Evolutionary conservation across 2,113 vertebrate genomes (phyloP).

Genomic region (Bucco capensis): DNA sequence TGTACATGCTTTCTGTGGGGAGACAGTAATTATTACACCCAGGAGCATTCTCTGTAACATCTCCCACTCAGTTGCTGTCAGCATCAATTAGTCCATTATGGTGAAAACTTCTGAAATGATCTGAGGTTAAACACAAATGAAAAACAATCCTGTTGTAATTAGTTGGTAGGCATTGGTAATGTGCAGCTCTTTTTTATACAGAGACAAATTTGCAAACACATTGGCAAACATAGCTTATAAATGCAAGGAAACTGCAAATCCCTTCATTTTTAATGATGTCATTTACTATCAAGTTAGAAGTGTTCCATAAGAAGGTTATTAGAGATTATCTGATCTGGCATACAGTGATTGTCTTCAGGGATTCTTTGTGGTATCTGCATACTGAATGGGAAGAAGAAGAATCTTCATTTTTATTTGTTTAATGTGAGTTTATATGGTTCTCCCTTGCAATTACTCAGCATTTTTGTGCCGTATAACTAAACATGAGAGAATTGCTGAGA

Average conservation of each 20-base stretch:
- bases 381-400: background rate
- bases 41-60: background rate
- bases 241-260: background rate
- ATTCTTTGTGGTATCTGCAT: background rate
- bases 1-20: background rate
- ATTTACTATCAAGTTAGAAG: background rate
- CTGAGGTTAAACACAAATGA: background rate
- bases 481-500: background rate
- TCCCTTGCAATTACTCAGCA: background rate
- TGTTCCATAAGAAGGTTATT: background rate
- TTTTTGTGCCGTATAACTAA: background rate
- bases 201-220: background rate
- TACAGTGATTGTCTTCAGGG: background rate
- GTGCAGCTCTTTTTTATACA: background rate
- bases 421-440: background rate
- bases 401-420: background rate
- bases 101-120: background rate
- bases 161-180: background rate
- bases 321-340: constrained; percentile 2
- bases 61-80: background rate
- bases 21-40: background rate
- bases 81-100: background rate
- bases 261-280: background rate
- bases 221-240: background rate
- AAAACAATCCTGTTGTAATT: background rate